Evolutionary conservation across 2,113 vertebrate species (phyloP), one percentile per base, ranked within the genome.

Genomic region (Xiphophorus hellerii): DNA sequence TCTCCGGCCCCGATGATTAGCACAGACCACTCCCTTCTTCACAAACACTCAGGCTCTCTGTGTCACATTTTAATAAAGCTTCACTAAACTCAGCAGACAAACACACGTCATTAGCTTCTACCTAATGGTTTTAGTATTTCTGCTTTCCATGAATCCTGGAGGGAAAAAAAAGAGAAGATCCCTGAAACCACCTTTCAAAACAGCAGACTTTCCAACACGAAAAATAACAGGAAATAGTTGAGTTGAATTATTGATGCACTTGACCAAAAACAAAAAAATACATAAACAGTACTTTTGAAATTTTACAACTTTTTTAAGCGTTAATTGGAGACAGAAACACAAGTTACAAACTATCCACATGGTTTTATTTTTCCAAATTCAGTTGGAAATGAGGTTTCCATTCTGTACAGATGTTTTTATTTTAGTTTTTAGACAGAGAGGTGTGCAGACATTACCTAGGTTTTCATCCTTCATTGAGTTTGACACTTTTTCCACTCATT

Each of bases 1-100:
- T 84, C 82, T 84, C 69, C 77, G 48, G 73, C 78, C 80, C 62
- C 44, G n/a, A n/a, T 72, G 85, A 87, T 87, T 78, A 88, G 73
- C 65, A 63, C 48, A 71, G 73, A 79, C 77, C 83, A 72, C 85
- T 88, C 92, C 84, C 74, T 76, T 71, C 62, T 39, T 12, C 35
- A 71, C 5, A 80, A 72, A 65, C 74, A 71, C 67, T 5, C 68
- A 0, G 11, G 31, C 33, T 10, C 65, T 28, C 37, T 5, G 28
- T 0, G 62, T 63, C 60, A 20, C 1, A 20, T 63, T 58, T 37
- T 0, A 28, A 61, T 44, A 20, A 9, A 20, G 29, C 66, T 15
- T n/a, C 69, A 62, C 27, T 37, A 25, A 39, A 65, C 31, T 35
- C 31, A 25, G 11, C 2, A 10, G 33, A 20, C 31, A 11, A 25